These are phyloP conservation scores for Halichondria panicea DNA, from an alignment of 37 sponge, comb jelly and placozoan genomes.

Conservation along the genomic window DNA sequence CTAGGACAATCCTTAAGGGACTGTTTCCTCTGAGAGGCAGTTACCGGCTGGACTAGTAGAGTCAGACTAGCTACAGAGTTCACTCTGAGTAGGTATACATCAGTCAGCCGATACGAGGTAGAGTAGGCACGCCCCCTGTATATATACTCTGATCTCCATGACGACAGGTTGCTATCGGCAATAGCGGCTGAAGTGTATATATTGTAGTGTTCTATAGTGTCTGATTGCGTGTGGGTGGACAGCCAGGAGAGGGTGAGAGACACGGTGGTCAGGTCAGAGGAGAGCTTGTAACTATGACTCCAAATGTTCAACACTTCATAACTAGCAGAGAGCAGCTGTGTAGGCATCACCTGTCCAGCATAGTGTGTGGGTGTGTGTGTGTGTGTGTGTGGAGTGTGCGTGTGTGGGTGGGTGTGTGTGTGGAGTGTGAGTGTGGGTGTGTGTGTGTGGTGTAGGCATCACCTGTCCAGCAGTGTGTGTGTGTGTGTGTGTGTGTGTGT, in stretches of 20 bases:
- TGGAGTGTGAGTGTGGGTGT: no score
- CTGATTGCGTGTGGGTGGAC: slow-evolving; percentile 8
- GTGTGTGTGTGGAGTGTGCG: background rate
- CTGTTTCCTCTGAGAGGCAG: slow-evolving; percentile 12
- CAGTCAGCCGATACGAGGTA: slow-evolving; percentile 6
- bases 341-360: slow-evolving; percentile 38
- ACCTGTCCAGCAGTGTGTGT: no score
- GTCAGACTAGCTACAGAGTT: background rate
- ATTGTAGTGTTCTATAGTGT: slow-evolving; percentile 66
- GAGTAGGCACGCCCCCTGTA: slow-evolving; percentile 38
- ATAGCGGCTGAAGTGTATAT: slow-evolving; percentile 26
- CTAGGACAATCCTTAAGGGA: slow-evolving; percentile 11
- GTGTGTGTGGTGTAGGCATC: no score
- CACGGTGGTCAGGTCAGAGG: background rate
- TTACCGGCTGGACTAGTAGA: slow-evolving; percentile 52
- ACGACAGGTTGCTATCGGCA: background rate
- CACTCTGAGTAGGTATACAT: slow-evolving; percentile 17
- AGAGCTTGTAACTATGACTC: slow-evolving; percentile 18
- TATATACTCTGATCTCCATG: slow-evolving; percentile 30
- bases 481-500: no score
- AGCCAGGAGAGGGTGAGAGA: slow-evolving; percentile 54
- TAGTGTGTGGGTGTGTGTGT: background rate
- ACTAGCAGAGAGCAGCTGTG: slow-evolving; percentile 8
- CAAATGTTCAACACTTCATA: slow-evolving; percentile 14
- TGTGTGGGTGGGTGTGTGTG: background rate